phyloP scores from a whole-genome alignment of 2,113 vertebrate species.

The Mesoclemmys tuberculata region DNA sequence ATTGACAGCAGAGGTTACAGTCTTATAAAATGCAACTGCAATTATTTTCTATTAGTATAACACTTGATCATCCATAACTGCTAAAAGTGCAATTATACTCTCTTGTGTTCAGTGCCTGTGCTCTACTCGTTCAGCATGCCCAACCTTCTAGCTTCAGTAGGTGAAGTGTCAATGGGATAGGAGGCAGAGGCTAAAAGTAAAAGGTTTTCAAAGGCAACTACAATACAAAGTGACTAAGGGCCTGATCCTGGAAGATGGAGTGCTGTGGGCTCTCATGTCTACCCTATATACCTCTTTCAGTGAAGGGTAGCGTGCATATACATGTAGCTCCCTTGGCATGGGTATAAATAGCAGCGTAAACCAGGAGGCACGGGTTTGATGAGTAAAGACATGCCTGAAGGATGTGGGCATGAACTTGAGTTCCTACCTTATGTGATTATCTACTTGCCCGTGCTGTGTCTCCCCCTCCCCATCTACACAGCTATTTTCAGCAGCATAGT shows the following conservation, averaged over 20 bases:
- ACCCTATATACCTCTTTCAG: neutral
- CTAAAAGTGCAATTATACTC: slow-evolving; percentile 41
- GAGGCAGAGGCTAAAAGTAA: slow-evolving; percentile 50
- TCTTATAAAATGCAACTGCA: neutral
- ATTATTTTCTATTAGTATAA: neutral
- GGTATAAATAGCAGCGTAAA: neutral
- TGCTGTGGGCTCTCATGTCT: neutral
- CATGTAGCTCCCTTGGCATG: neutral
- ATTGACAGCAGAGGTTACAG: neutral
- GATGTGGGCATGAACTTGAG: too few species aligned
- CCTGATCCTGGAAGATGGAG: neutral
- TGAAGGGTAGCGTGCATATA: neutral
- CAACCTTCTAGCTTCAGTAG: slow-evolving; percentile 51
- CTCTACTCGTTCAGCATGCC: slow-evolving; percentile 30
- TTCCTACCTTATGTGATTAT: neutral
- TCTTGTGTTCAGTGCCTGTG: neutral
- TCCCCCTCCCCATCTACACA: neutral
- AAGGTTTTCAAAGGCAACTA: slow-evolving; percentile 1
- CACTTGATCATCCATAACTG: slow-evolving; percentile 28
- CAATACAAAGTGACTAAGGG: slow-evolving; percentile 51
- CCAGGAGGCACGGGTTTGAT: neutral
- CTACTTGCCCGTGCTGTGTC: neutral
- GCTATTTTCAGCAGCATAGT: neutral
- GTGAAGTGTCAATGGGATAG: slow-evolving; percentile 22
- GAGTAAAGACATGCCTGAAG: neutral